A percentile compares a stretch with the other conserved stretches of the same genome.
These are phyloP conservation scores for Melieria crassipennis DNA, from an alignment of 2,888 invertebrate genomes.

Conservation along the genomic window DNA sequence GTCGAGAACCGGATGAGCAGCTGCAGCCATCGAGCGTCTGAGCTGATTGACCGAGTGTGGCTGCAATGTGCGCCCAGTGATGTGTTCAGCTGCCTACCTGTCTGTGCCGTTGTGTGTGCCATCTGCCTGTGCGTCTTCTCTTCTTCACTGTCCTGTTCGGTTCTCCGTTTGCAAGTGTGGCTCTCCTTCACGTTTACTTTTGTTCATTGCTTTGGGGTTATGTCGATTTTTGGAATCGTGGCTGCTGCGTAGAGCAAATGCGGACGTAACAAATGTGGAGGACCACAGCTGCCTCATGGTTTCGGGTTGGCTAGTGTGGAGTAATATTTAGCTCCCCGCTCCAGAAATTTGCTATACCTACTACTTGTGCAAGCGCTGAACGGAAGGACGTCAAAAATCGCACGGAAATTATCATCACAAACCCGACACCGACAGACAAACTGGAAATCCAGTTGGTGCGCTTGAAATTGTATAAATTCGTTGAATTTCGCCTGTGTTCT, in stretches of 20 bases:
- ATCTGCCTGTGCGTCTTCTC: not conserved
- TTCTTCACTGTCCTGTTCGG: not conserved
- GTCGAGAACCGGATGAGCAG: slow-evolving; percentile 35
- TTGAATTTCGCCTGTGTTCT: too few species aligned
- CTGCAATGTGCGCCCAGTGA: slow-evolving; percentile 9
- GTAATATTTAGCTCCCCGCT: too few species aligned
- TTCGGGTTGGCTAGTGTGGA: too few species aligned
- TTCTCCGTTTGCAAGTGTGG: not conserved
- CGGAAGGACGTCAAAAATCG: too few species aligned
- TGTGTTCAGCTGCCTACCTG: not conserved
- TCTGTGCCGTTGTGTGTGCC: slow-evolving; percentile 8
- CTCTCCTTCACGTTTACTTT: not conserved
- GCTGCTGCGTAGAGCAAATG: not conserved
- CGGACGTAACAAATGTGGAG: too few species aligned
- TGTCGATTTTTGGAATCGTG: not conserved
- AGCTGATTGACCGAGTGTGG: slow-evolving; percentile 19
- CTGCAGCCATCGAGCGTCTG: slow-evolving; percentile 20
- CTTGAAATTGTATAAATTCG: too few species aligned
- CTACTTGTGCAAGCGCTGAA: too few species aligned
- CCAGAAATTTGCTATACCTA: too few species aligned
- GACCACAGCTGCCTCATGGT: too few species aligned
- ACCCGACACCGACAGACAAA: too few species aligned
- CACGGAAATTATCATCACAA: too few species aligned
- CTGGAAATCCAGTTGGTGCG: too few species aligned
- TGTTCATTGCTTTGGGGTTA: not conserved